Conservation (phyloP, 2,113 vertebrate species). For the Heloderma charlesbogerti region DNA sequence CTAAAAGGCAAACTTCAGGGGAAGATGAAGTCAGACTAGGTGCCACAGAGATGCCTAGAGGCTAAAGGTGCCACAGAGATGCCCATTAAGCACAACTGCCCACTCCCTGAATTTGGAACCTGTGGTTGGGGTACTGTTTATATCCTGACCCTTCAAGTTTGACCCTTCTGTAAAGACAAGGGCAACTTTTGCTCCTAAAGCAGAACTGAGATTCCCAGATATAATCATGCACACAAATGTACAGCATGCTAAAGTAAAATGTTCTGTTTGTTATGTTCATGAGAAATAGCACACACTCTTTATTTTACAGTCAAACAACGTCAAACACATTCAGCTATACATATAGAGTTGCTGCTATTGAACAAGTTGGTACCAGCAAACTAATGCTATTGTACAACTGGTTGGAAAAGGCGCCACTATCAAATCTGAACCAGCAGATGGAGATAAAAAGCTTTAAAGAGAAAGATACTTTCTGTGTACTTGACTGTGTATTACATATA, state of each 20-base stretch:
- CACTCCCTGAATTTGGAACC: background rate
- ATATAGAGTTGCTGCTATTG: background rate
- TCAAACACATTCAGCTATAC: background rate
- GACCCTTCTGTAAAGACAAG: background rate
- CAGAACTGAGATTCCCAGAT: background rate
- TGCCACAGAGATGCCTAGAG: background rate
- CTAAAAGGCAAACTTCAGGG: background rate
- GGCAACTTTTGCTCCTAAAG: background rate
- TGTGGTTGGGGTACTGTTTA: background rate
- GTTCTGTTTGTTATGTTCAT: background rate
- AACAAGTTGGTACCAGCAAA: background rate
- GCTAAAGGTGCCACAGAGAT: background rate
- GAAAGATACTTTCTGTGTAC: background rate
- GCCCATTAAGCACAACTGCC: background rate
- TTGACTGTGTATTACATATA: background rate
- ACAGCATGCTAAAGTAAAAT: background rate
- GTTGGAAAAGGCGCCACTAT: background rate
- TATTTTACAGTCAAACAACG: background rate
- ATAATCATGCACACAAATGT: background rate
- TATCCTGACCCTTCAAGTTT: background rate
- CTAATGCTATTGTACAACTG: constrained; percentile 10
- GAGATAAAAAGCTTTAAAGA: constrained; percentile 63
- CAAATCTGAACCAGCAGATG: constrained; percentile 62
- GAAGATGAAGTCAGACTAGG: background rate
- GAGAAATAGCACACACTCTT: background rate